These are phyloP conservation scores for Cheirogaleus medius DNA, from an alignment of 2,113 vertebrate genomes.

Conservation along the genomic window DNA sequence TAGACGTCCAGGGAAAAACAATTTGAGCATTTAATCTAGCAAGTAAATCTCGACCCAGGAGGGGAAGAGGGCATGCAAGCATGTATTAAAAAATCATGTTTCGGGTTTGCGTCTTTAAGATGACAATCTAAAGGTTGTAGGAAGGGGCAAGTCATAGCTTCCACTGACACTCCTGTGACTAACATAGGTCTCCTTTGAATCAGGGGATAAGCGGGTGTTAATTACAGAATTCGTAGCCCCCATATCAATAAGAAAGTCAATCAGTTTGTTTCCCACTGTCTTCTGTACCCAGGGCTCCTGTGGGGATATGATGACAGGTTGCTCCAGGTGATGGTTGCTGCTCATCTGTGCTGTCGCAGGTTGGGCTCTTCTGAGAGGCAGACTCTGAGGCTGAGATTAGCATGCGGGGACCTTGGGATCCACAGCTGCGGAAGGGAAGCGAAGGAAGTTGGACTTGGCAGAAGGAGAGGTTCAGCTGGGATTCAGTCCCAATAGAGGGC, in stretches of 20 bases:
- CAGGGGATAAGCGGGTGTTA: neutral
- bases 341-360: no score
- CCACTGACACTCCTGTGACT: neutral
- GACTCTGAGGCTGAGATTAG: neutral
- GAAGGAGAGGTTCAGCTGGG: neutral
- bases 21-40: neutral
- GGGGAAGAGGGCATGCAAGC: neutral
- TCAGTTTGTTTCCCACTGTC: neutral
- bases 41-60: neutral
- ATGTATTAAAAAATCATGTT: neutral
- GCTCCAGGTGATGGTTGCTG: neutral
- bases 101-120: neutral
- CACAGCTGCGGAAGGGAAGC: no score
- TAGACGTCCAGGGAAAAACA: neutral
- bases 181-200: neutral
- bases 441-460: neutral
- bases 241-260: neutral
- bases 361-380: neutral
- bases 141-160: neutral
- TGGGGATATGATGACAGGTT: neutral
- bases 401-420: neutral
- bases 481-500: neutral
- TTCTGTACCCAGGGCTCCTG: neutral
- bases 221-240: neutral
- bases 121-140: neutral